phyloP scores from a whole-genome alignment of 2,888 invertebrate species.

The Lepeophtheirus nordmannii region DNA sequence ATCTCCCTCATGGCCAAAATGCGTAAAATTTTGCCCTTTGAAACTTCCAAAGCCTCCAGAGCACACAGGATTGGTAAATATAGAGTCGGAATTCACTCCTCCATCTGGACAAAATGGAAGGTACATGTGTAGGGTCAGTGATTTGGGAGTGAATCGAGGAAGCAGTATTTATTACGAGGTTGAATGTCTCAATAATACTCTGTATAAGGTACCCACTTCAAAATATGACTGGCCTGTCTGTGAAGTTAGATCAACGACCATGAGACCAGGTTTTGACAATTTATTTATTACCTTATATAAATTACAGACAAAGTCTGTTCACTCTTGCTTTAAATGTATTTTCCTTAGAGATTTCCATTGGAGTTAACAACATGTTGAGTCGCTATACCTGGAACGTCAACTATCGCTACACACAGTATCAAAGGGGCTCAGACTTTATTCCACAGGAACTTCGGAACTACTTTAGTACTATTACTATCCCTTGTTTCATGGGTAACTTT shows the following conservation, averaged over 20 bases:
- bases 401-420: neutral
- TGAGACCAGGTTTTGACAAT: slow-evolving; percentile 12
- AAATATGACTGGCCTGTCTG: slow-evolving; percentile 16
- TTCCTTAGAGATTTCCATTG: neutral
- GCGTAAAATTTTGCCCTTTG: neutral
- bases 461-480: neutral
- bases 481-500: neutral
- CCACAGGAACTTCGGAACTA: neutral
- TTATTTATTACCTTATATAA: no score
- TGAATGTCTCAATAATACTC: neutral
- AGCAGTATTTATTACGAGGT: neutral
- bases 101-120: slow-evolving; percentile 6
- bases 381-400: neutral
- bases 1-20: neutral
- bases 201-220: neutral
- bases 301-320: no score
- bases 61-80: slow-evolving; percentile 1
- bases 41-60: neutral
- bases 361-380: neutral
- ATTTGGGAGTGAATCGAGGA: slow-evolving; percentile 15
- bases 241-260: neutral
- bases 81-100: neutral
- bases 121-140: slow-evolving; percentile 2
- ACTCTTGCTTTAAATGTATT: no score
- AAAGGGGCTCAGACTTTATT: neutral